These are phyloP conservation scores for Plutomurus gul DNA, from an alignment of 1,140 invertebrate genomes.

Conservation along the genomic window DNA sequence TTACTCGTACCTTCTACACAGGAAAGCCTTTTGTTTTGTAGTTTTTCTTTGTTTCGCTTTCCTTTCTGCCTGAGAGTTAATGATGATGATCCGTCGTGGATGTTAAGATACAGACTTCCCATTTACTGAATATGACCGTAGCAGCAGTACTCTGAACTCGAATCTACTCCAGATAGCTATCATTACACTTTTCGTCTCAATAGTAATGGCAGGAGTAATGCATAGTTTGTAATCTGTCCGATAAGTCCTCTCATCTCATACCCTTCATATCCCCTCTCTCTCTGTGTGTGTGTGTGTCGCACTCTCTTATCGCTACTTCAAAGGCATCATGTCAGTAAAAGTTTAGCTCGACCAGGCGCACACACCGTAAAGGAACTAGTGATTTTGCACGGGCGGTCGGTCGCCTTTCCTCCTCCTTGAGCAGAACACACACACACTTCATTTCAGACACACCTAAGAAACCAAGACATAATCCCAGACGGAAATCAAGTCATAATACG, in stretches of 20 bases:
- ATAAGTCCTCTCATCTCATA: not conserved
- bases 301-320: not conserved
- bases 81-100: conserved; percentile 20
- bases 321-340: not conserved
- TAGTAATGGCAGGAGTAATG: not conserved
- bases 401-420: not conserved
- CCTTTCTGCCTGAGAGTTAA: conserved; percentile 16
- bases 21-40: not conserved
- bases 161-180: not conserved
- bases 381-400: not conserved
- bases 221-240: not conserved
- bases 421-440: no score
- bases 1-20: conserved; percentile 1
- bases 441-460: not conserved
- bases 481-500: not conserved
- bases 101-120: not conserved
- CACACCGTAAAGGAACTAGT: not conserved
- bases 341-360: not conserved
- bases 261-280: not conserved
- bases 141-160: no score
- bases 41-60: conserved; percentile 24
- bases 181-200: not conserved
- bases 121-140: no score
- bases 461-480: no score
- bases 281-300: no score